A percentile compares a stretch with the other conserved stretches of the same genome.
Evolutionary conservation across 1,140 invertebrate genomes (phyloP).

Genomic region (Drosophila persimilis): DNA sequence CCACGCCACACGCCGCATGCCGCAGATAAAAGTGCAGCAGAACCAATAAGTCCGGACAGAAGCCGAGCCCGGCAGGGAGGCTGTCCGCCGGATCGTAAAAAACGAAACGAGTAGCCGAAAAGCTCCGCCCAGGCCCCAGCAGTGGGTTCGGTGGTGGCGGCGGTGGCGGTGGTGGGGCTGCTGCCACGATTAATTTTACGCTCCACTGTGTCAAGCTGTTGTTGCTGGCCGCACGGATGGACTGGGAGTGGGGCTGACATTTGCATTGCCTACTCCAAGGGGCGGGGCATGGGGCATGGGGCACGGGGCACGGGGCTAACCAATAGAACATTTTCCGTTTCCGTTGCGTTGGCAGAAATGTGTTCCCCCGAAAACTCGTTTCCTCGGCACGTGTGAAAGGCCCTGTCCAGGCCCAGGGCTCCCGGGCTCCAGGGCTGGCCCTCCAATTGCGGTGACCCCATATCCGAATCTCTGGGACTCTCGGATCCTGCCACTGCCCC

Average conservation of each 20-base stretch:
- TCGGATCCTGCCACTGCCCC: not conserved
- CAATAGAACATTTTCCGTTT: conserved; percentile 72
- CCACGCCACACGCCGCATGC: not conserved
- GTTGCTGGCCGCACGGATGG: conserved; percentile 7
- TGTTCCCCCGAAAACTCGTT: conserved; percentile 34
- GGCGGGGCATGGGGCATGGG: not conserved
- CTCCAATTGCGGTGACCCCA: conserved; percentile 18
- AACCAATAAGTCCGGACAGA: conserved; percentile 38
- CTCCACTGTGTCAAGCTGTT: conserved; percentile 73
- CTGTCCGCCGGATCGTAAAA: conserved; percentile 30
- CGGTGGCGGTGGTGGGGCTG: conserved; percentile 7
- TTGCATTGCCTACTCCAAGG: conserved; percentile 2
- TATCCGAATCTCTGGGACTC: not conserved
- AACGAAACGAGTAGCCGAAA: conserved; percentile 36
- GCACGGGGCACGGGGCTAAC: conserved; percentile 15
- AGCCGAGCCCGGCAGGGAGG: conserved; percentile 2
- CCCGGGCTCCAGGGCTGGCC: not conserved
- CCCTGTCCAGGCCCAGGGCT: too few species aligned
- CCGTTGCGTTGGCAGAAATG: conserved; percentile 63
- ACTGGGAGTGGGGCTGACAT: not conserved
- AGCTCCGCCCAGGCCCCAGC: not conserved
- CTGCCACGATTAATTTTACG: conserved; percentile 78
- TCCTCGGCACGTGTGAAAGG: conserved; percentile 25
- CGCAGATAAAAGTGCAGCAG: conserved; percentile 37
- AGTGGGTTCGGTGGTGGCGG: too few species aligned